Evolutionary conservation across 2,113 vertebrate genomes (phyloP).

Genomic region (Grantiella picta): DNA sequence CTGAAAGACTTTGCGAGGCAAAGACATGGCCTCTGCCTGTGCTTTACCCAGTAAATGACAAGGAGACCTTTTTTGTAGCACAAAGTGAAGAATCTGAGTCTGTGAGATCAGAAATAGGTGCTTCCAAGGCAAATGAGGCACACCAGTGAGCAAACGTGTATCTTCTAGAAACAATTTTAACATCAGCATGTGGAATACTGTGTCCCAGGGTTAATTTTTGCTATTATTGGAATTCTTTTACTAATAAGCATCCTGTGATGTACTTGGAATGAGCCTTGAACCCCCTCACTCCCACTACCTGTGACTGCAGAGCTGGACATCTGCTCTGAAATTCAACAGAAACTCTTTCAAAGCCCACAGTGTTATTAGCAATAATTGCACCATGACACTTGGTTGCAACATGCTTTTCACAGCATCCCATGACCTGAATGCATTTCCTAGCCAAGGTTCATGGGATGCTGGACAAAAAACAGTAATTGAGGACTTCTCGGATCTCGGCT

Average conservation of each 20-base stretch:
- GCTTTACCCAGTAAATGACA: neutral
- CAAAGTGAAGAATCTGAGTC: neutral
- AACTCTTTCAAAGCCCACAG: neutral
- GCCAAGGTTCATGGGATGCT: neutral
- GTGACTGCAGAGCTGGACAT: neutral
- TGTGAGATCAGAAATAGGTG: neutral
- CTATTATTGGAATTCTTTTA: neutral
- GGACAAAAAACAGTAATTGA: neutral
- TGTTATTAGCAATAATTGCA: neutral
- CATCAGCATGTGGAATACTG: neutral
- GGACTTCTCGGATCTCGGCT: neutral
- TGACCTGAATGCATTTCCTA: neutral
- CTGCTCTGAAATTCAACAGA: neutral
- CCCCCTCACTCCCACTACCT: fast-evolving
- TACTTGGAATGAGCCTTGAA: neutral
- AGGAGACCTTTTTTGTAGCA: neutral
- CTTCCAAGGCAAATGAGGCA: neutral
- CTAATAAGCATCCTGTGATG: neutral
- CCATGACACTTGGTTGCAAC: neutral
- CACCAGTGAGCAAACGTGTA: neutral
- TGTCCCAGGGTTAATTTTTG: neutral
- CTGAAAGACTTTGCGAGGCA: neutral
- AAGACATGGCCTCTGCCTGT: neutral
- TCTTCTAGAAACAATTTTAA: neutral
- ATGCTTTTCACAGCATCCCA: neutral